Base-by-base conservation (phyloP, 2,888 invertebrate genomes). In the Sinelater perroti region DNA sequence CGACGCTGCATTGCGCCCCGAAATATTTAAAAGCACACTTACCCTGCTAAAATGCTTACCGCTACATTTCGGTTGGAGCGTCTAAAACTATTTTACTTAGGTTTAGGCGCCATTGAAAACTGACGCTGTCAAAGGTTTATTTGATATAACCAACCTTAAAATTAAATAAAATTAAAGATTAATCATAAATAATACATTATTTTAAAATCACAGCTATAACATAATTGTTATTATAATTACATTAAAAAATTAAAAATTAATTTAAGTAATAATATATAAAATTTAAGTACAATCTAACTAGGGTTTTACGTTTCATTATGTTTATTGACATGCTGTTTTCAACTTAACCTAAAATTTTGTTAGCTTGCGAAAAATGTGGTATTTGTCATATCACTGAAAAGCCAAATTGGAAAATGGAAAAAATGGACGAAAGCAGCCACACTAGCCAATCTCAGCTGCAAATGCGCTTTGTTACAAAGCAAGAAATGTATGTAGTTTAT, bases 381-480 rank as follows among this genome's bases (percentile, higher is more conserved):
- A 30, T 3, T 8, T 3, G n/a, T 30, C 5, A 5, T 3, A 30
- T 5, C 3, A 30, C 13, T 3, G 20, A 36, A 36, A 4, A 36
- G 3, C 6, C 10, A 10, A n/a, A 7, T 3, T 1, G 21, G 13
- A 17, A 51, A 20, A 44, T 45, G 38, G 44, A 52, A 14, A 47
- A 5, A 13, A 28, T 46, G 24, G 31, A 47, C 58, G 38, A 38
- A 74, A 64, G 69, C 70, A 47, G 76, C 76, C 65, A 76, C 71
- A 62, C 60, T 16, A 79, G 74, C 56, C 80, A 81, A 73, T 83
- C 83, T 20, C 90, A 91, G 74, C 76, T 92, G 54, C 91, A 92
- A 83, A 87, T 92, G 57, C 85, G 88, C 70, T 86, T 93, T 67
- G 78, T 87, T 60, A 93, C 92, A 8, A 93, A 91, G 80, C 92